Base-by-base conservation (phyloP, 2,113 vertebrate species). In the Naja naja region DNA sequence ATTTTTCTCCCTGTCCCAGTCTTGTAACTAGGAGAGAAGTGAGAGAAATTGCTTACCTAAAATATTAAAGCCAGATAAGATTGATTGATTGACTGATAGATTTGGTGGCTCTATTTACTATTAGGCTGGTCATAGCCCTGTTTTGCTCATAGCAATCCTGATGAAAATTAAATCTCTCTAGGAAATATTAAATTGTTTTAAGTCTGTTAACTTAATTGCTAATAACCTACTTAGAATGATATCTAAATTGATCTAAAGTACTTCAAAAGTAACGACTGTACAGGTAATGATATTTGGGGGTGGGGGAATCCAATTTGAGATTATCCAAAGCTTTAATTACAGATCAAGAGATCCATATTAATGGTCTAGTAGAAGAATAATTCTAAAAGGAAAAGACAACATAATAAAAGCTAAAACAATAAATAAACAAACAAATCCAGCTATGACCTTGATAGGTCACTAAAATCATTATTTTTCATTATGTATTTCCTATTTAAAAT, bases 311-410 rank as follows among this genome's bases (percentile, higher is more conserved):
- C 47, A 43, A 23, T 86, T 34, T 92, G 56, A 52, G 23, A n/a
- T 69, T 88, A 20, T 39, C 47, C 47, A 87, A 92, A n/a, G 45
- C 52, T 88, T 88, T 88, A 74, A 88, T 88, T 92, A 88, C 47
- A 53, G 47, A 88, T 88, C 23, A 92, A 53, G 45, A 8, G 55
- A 92, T 16, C 47, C 12, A 64, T 43, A 34, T 64, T 23, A 91
- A 92, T 39, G 30, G 22, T 22, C 14, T 52, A 20, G 56, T 22
- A 39, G 85, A 49, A 20, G 39, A 52, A 8, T 1, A 53, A 34
- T 47, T 18, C 60, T 11, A 64, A 60, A 60, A 87, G 5, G 47
- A 22, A 88, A 54, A 23, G n/a, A 30, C 34, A 88, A 14, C 18
- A n/a, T 53, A 12, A 55, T 53, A 8, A 34, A 30, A 34, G 12